Evolutionary conservation across 2,113 vertebrate genomes (phyloP).

Genomic region (Heloderma charlesbogerti): DNA sequence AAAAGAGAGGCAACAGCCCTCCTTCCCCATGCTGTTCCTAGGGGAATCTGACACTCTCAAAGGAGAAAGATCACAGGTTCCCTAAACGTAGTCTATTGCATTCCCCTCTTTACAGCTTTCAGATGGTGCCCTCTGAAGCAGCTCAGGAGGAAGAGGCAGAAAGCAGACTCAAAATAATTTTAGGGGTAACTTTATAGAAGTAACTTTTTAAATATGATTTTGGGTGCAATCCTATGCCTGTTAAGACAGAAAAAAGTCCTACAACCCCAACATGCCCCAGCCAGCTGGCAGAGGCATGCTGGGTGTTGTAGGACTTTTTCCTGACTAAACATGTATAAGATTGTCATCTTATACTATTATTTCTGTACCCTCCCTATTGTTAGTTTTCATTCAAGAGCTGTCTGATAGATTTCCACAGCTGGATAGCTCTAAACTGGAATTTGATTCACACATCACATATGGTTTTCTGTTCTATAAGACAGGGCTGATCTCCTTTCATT

Average conservation of each 20-base stretch:
- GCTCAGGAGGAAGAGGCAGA: background rate
- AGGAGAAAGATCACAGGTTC: background rate
- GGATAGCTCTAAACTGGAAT: background rate
- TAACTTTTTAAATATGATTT: background rate
- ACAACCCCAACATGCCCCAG: no score
- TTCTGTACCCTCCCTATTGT: background rate
- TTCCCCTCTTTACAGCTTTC: background rate
- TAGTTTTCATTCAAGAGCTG: background rate
- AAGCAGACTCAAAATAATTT: background rate
- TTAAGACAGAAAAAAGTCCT: no score
- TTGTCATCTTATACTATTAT: background rate
- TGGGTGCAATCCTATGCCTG: no score
- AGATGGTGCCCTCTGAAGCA: background rate
- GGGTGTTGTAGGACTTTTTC: no score
- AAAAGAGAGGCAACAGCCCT: background rate
- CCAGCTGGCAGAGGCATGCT: no score
- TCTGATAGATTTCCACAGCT: background rate
- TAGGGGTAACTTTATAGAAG: background rate
- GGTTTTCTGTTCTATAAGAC: background rate
- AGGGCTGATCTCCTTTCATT: no score
- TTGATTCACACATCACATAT: background rate
- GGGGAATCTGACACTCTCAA: background rate
- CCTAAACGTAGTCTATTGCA: background rate
- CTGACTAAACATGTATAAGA: no score
- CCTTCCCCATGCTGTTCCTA: background rate